Evolutionary conservation across 2,113 vertebrate genomes (phyloP).

Genomic region (Cepphus grylle): DNA sequence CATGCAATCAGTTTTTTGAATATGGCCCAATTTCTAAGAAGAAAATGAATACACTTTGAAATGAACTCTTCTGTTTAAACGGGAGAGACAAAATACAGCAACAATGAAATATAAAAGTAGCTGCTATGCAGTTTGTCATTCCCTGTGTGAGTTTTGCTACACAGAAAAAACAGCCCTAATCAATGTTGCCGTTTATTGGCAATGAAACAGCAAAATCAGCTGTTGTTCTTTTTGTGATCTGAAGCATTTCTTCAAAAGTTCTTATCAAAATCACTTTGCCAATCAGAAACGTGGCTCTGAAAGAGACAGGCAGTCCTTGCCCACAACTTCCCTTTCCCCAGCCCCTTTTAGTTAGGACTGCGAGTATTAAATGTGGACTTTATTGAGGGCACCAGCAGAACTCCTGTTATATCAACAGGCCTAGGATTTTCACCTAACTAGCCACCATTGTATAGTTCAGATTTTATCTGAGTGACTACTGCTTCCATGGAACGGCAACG

Average conservation of each 20-base stretch:
- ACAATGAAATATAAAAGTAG: background rate
- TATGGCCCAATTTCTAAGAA: background rate
- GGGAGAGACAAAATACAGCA: background rate
- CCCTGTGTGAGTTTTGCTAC: background rate
- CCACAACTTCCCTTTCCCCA: background rate
- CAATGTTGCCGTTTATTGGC: background rate
- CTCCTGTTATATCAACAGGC: background rate
- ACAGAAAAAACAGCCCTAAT: background rate
- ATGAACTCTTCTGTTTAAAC: background rate
- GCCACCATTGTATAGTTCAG: background rate
- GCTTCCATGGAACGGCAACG: background rate
- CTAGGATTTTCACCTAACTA: background rate
- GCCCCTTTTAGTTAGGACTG: background rate
- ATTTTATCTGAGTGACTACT: background rate
- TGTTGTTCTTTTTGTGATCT: background rate
- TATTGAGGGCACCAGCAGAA: background rate
- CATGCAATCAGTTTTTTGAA: background rate
- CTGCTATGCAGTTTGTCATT: background rate
- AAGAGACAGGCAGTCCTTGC: background rate
- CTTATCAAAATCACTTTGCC: background rate
- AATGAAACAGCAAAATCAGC: constrained; percentile 4
- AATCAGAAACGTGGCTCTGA: background rate
- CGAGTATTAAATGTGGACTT: background rate
- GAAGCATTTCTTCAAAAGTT: background rate
- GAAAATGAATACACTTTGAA: background rate